phyloP scores from a whole-genome alignment of 2,888 invertebrate genomes.

The Holacanthella duospinosa region DNA sequence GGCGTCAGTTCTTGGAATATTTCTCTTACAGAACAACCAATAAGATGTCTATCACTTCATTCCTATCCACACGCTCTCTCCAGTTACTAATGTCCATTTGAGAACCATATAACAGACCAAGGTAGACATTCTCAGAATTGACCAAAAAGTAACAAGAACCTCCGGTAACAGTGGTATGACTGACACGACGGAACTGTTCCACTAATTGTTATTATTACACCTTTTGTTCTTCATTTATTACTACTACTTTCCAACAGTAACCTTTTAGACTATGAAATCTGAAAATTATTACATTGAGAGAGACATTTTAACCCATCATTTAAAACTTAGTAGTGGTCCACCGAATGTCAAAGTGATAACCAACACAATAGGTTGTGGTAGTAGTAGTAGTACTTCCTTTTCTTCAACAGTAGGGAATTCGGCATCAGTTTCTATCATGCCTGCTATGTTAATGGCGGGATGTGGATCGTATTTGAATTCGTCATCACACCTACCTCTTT shows the following conservation, averaged over 20 bases:
- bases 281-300: neutral
- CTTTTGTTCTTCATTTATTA: no score
- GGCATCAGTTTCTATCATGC: neutral
- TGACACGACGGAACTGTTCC: neutral
- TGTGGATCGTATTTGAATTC: neutral
- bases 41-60: no score
- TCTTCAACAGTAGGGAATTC: neutral
- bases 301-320: neutral
- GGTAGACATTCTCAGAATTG: no score
- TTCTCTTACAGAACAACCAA: neutral
- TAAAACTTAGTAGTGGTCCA: neutral
- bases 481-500: neutral
- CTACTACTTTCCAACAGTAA: no score
- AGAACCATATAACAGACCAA: no score
- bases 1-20: neutral
- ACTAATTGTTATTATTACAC: neutral
- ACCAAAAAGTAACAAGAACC: neutral
- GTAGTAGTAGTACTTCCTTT: neutral
- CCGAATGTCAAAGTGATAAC: neutral
- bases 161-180: neutral
- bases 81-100: no score
- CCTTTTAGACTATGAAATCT: neutral
- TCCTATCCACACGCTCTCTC: no score
- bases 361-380: neutral
- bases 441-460: neutral